Conservation (phyloP, 2,888 invertebrate species). For the Caradrina clavipalpis region DNA sequence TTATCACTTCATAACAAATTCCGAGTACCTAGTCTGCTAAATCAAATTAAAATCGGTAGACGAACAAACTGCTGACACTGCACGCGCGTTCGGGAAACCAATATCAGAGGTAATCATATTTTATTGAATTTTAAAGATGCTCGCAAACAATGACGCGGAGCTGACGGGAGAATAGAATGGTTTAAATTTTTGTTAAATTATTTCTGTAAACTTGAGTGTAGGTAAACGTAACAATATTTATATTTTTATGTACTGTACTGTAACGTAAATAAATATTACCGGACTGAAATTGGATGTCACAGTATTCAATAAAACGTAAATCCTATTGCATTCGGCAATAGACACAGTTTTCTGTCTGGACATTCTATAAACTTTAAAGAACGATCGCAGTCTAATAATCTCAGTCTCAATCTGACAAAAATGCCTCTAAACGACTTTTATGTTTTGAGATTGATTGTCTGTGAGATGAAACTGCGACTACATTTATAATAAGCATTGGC, state of each 20-base stretch:
- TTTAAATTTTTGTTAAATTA: neutral
- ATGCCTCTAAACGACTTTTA: too few relatives aligned
- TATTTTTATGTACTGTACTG: neutral
- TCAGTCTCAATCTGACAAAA: too few relatives aligned
- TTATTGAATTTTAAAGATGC: slow-evolving; percentile 50
- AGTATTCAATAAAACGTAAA: too few relatives aligned
- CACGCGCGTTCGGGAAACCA: slow-evolving; percentile 19
- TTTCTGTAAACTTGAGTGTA: neutral
- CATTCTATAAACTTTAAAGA: too few relatives aligned
- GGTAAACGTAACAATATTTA: neutral
- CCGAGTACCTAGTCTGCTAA: slow-evolving; percentile 19
- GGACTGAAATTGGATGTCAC: too few relatives aligned
- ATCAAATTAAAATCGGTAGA: slow-evolving; percentile 40
- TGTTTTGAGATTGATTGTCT: too few relatives aligned
- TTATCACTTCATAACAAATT: slow-evolving; percentile 7
- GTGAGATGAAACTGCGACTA: too few relatives aligned
- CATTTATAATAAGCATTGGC: too few relatives aligned
- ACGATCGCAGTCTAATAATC: too few relatives aligned
- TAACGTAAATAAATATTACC: too few relatives aligned
- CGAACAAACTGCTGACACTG: slow-evolving; percentile 23
- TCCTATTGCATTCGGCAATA: too few relatives aligned
- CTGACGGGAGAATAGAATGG: slow-evolving; percentile 26
- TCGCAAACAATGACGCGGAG: slow-evolving; percentile 15
- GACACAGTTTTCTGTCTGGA: too few relatives aligned
- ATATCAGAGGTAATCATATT: slow-evolving; percentile 38